Base-by-base conservation (phyloP, 2,797 vertebrate species). In the Lagorchestes hirsutus region DNA sequence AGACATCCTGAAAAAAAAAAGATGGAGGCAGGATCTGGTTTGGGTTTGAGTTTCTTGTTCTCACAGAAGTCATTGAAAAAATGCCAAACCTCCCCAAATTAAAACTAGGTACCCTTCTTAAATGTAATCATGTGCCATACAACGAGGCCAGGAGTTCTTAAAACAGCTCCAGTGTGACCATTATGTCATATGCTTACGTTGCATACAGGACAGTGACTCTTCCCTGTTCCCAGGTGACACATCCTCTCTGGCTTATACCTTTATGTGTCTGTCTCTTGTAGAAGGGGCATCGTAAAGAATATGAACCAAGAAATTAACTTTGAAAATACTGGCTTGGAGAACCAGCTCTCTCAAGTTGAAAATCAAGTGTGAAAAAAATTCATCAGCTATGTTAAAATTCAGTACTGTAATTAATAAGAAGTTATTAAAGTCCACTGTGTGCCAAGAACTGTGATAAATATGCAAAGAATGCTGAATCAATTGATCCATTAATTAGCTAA, bases 11-110 rank as follows among this genome's bases (percentile, higher is more conserved):
- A 27, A 8, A 18, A 82, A 82, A 46, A 82, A 82, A 11, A 87
- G 74, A 87, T 82, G 9, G 74, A 87, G 74, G 40, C 56, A 90
- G 91, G 27, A 91, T 92, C 96, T 94, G 31, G 56, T 82, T 62
- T 29, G 59, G 22, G 90, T 90, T 90, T n/a, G 4, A 5, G n/a
- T 94, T 87, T 95, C 67, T 90, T 92, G 27, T 96, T 95, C 67
- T 57, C 95, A 96, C 58, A 97, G 56, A 97, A 95, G 58, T 67
- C 27, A 90, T 93, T 95, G 92, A 95, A 95, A 93, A 93, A 92
- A 93, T 46, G 22, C 74, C 40, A 95, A 94, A 57, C 40, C n/a
- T 92, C 54, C n/a, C n/a, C 9, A 74, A 93, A 90, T 10, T 55
- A 90, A 91, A 93, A 34, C 16, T 55, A 87, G 3, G 9, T 87